A percentile compares a stretch with the other conserved stretches of the same genome.
phyloP scores from a whole-genome alignment of 2,113 vertebrate genomes.

The Nannospalax galili region DNA sequence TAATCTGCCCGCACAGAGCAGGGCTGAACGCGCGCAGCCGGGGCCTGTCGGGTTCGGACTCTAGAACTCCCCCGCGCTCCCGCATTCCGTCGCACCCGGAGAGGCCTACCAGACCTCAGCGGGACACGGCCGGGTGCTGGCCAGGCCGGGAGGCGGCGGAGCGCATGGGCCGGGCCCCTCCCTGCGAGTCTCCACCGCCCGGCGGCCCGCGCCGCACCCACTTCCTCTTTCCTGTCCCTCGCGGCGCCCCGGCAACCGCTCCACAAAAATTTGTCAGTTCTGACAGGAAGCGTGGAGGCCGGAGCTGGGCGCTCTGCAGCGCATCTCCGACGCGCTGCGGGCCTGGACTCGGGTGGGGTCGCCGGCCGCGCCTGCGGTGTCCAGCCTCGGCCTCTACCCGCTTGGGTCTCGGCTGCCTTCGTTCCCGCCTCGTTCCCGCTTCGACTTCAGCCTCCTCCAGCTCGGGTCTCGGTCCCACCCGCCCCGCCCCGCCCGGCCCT shows the following conservation, averaged over 20 bases:
- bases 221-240: constrained; percentile 34
- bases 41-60: no score
- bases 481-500: background rate
- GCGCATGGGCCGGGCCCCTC: background rate
- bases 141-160: no score
- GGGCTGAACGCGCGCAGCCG: no score
- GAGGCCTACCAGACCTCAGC: background rate
- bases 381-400: background rate
- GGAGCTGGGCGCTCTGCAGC: background rate
- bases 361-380: no score
- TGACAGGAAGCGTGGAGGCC: background rate
- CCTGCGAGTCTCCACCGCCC: background rate
- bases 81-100: background rate
- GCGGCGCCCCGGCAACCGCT: background rate
- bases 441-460: background rate
- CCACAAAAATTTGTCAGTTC: background rate
- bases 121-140: background rate
- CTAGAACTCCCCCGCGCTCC: background rate
- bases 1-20: background rate
- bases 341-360: background rate
- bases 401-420: background rate
- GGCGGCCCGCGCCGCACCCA: background rate
- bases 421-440: background rate
- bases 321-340: background rate
- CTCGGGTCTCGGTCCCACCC: no score